phyloP scores from a whole-genome alignment of 2,113 vertebrate species.

The Daboia siamensis region DNA sequence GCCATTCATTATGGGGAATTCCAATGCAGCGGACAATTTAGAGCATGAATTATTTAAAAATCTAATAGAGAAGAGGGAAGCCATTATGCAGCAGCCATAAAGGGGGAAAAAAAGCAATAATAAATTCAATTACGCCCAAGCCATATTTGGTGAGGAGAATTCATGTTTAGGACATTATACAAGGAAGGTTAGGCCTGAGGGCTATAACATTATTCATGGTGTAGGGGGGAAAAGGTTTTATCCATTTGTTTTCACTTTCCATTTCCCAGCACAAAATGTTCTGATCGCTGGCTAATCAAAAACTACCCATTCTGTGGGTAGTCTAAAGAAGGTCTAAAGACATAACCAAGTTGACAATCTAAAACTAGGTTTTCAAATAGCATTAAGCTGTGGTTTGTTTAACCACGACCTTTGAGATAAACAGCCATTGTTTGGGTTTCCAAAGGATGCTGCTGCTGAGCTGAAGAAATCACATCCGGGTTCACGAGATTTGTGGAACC shows the following conservation, averaged over 20 bases:
- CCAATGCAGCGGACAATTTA: background rate
- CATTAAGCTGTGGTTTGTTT: background rate
- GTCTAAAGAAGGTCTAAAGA: background rate
- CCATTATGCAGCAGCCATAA: background rate
- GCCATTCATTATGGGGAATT: background rate
- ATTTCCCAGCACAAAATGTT: background rate
- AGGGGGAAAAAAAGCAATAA: background rate
- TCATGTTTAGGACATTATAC: background rate
- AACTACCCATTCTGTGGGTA: background rate
- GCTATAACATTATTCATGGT: background rate
- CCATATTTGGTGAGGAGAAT: background rate
- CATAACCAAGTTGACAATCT: background rate
- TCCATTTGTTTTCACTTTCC: background rate
- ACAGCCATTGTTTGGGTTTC: background rate
- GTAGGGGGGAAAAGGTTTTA: background rate
- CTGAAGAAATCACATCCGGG: background rate
- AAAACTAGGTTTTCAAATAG: background rate
- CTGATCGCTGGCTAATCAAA: background rate
- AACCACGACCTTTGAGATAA: background rate
- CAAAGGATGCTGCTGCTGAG: background rate
- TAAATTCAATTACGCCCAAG: background rate
- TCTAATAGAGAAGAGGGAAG: background rate
- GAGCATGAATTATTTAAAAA: background rate
- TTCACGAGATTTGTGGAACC: background rate
- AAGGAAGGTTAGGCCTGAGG: background rate